These are phyloP conservation scores for Scaptodrosophila latifasciaeformis DNA, from an alignment of 2,888 invertebrate species.

Conservation along the genomic window DNA sequence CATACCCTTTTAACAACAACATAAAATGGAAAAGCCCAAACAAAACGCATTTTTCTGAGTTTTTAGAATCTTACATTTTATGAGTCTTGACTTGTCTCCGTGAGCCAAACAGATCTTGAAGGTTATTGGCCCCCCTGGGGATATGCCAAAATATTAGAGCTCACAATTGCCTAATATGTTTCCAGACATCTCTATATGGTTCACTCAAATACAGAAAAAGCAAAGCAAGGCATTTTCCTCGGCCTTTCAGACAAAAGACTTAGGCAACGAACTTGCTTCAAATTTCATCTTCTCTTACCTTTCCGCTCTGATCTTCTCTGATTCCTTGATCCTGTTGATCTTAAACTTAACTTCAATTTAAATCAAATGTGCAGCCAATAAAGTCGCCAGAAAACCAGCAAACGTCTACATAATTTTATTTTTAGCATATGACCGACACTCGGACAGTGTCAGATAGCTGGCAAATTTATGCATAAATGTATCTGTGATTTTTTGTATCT, in stretches of 20 bases:
- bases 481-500: neutral
- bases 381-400: too few relatives aligned
- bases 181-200: too few relatives aligned
- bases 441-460: constrained; percentile 11
- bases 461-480: constrained; percentile 2
- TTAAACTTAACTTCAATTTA: constrained; percentile 60
- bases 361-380: constrained; percentile 57
- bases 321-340: constrained; percentile 41
- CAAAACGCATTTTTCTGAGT: constrained; percentile 28
- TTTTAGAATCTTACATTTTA: constrained; percentile 64
- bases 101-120: too few relatives aligned
- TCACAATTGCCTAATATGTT: too few relatives aligned
- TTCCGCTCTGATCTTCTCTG: too few relatives aligned
- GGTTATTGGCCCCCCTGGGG: too few relatives aligned
- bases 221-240: too few relatives aligned
- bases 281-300: too few relatives aligned
- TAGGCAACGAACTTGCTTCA: constrained; percentile 48
- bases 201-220: too few relatives aligned
- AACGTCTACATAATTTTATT: too few relatives aligned
- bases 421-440: constrained; percentile 61
- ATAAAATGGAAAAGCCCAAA: constrained; percentile 28
- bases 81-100: constrained; percentile 53
- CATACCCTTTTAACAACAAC: constrained; percentile 14
- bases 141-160: too few relatives aligned
- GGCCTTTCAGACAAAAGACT: constrained; percentile 42